A percentile compares a stretch with the other conserved stretches of the same genome.
These are phyloP conservation scores for Drosophila kurseongensis DNA, from an alignment of 1,140 invertebrate genomes.

Conservation along the genomic window DNA sequence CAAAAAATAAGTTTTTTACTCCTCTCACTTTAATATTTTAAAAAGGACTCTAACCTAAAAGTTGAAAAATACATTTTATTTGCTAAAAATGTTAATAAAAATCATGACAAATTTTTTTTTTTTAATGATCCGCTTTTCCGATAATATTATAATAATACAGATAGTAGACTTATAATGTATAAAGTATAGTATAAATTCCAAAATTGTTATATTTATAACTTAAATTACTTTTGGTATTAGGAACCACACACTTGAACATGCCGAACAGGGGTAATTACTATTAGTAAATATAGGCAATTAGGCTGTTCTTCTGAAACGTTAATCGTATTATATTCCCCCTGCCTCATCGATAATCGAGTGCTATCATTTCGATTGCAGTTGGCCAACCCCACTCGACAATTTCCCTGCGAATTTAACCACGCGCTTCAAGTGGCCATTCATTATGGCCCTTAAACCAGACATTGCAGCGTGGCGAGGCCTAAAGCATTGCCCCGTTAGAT, in stretches of 20 bases:
- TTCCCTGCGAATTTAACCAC: conserved; percentile 23
- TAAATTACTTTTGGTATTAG: background rate
- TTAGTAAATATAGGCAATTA: background rate
- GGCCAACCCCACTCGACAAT: conserved; percentile 14
- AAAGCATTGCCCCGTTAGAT: conserved; percentile 17
- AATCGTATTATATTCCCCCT: conserved; percentile 4
- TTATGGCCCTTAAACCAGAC: conserved; percentile 30
- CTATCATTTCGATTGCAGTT: conserved; percentile 11
- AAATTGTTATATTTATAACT: background rate
- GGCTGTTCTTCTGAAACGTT: background rate
- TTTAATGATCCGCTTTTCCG: too few species aligned
- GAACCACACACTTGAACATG: background rate
- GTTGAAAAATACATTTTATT: too few species aligned
- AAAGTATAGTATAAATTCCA: too few species aligned
- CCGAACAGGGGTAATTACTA: conserved; percentile 3
- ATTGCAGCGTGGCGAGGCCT: conserved; percentile 12
- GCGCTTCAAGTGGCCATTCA: conserved; percentile 38
- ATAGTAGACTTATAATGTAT: too few species aligned
- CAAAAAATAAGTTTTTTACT: too few species aligned
- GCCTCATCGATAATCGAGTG: conserved; percentile 21
- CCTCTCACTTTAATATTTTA: background rate
- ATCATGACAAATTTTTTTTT: too few species aligned
- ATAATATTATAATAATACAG: too few species aligned
- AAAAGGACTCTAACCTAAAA: too few species aligned
- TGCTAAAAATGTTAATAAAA: too few species aligned